phyloP scores from a whole-genome alignment of 2,113 vertebrate species.

The Ictalurus punctatus region DNA sequence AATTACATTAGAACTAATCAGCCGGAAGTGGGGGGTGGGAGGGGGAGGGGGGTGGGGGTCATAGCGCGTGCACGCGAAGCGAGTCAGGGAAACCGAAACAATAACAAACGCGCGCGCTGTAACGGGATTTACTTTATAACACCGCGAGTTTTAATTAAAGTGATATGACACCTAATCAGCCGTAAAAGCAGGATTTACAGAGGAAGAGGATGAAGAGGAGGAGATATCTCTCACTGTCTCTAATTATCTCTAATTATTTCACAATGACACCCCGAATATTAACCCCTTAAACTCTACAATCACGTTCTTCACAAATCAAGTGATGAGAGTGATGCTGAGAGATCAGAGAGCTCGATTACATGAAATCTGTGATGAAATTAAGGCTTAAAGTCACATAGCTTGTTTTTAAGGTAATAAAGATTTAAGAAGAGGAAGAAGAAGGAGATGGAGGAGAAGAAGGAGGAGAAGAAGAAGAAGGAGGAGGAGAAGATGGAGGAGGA shows the following conservation, averaged over 20 bases:
- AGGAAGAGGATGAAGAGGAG: neutral
- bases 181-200: constrained; percentile 9
- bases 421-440: neutral
- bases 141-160: neutral
- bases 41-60: too few relatives aligned
- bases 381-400: neutral
- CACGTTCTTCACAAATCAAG: neutral
- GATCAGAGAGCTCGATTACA: neutral
- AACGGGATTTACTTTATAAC: constrained; percentile 1
- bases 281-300: neutral
- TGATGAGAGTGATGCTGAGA: too few relatives aligned
- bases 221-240: neutral
- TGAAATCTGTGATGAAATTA: neutral
- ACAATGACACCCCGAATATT: neutral
- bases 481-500: too few relatives aligned
- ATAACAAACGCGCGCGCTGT: neutral
- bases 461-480: too few relatives aligned
- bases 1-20: constrained; percentile 99
- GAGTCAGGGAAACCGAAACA: neutral
- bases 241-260: neutral
- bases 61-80: neutral
- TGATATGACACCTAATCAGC: neutral
- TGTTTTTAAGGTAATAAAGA: too few relatives aligned
- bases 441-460: too few relatives aligned
- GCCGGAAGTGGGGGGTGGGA: constrained; percentile 84